These are phyloP conservation scores for Drosophila repletoides DNA, from an alignment of 1,140 invertebrate genomes.

Conservation along the genomic window DNA sequence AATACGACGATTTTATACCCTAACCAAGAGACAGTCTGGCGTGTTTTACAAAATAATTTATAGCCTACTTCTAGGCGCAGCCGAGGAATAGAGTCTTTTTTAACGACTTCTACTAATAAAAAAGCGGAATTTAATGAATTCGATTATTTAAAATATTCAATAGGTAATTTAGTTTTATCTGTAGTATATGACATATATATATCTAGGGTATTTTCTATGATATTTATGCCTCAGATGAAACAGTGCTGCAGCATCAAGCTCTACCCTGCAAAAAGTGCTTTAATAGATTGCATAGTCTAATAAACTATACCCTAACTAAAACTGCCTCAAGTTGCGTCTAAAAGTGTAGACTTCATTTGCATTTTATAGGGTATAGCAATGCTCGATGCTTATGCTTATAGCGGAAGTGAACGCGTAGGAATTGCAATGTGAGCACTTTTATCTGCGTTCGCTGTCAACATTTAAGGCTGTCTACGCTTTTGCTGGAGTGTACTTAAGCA, in stretches of 20 bases:
- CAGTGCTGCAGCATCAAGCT: too few species aligned
- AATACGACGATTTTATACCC: neutral
- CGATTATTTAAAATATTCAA: too few species aligned
- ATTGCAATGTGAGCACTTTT: conserved; percentile 70
- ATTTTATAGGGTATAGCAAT: conserved; percentile 5
- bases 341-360: neutral
- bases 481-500: conserved; percentile 51
- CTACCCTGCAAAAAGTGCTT: too few species aligned
- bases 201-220: conserved; percentile 7
- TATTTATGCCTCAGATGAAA: too few species aligned
- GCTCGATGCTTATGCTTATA: conserved; percentile 18
- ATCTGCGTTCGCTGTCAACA: conserved; percentile 58
- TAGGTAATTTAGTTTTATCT: too few species aligned
- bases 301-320: too few species aligned
- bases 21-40: neutral
- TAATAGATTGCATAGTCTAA: too few species aligned
- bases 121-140: too few species aligned
- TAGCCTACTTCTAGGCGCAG: too few species aligned
- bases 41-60: neutral
- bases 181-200: neutral
- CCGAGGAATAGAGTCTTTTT: too few species aligned
- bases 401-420: conserved; percentile 57
- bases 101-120: too few species aligned
- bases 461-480: conserved; percentile 51
- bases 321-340: too few species aligned